Evolutionary conservation across 2,113 vertebrate genomes (phyloP), one percentile per base, ranked within the genome.

Genomic region (Rhadina sibilatrix): DNA sequence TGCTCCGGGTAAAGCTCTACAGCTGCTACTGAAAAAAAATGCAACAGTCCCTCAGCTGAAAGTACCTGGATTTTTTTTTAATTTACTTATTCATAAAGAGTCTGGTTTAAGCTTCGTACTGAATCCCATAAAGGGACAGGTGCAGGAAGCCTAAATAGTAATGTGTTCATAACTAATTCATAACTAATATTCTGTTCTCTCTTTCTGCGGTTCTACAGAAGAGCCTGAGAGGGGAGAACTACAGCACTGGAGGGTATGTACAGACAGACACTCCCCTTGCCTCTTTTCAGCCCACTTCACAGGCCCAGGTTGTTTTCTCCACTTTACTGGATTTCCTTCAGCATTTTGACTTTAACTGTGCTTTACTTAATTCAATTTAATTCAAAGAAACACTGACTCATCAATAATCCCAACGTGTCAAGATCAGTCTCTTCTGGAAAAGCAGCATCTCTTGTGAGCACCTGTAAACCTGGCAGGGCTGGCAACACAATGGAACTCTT

Each of bases 181-280:
- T 54, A 59, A 76, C 21, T 70, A 87, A 63, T 44, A 50, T 11
- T 35, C 33, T 30, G 28, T 38, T 59, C 28, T 27, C 5, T 40
- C 66, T 42, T 81, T 64, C 18, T 69, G 46, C 0, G 0, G n/a
- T 27, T 86, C 42, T 60, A 46, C 28, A 57, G 40, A 80, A 71
- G 38, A 85, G 31, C 37, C 49, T 30, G 57, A 40, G 22, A 2
- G 0, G 4, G 15, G 8, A 85, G 16, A 83, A 37, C 10, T 11
- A 24, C 9, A 33, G 37, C 5, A 11, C 1, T 38, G 21, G 30
- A 53, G 11, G 28, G 59, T 19, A 53, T 1, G 0, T 2, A 25
- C 15, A 12, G n/a, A 52, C 22, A 86, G 56, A 40, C 44, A 18
- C 11, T 8, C 0, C 0, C 25, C 35, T 22, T 5, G 7, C 7